phyloP scores from a whole-genome alignment of 2,113 vertebrate species.

The Sakesphorus luctuosus region DNA sequence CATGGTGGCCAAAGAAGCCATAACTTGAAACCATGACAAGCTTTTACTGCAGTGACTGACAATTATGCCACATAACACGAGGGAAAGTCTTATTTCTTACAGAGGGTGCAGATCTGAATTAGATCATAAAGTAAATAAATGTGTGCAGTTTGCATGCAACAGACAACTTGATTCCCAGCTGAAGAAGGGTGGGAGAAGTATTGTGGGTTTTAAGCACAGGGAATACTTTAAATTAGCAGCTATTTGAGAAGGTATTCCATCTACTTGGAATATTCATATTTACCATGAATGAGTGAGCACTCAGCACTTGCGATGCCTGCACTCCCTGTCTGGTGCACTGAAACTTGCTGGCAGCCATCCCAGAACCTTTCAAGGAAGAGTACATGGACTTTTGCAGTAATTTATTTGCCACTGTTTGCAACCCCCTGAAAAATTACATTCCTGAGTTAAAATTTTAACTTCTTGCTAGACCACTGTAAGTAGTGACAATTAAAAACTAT shows the following conservation, averaged over 20 bases:
- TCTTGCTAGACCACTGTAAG: neutral
- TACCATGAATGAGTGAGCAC: neutral
- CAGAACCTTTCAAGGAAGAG: constrained; percentile 23
- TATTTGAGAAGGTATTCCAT: constrained; percentile 5
- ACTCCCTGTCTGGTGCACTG: neutral
- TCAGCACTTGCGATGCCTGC: neutral
- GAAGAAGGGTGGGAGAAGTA: neutral
- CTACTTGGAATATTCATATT: neutral
- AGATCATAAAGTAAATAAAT: neutral
- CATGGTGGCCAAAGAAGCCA: no score
- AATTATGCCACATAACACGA: fast-evolving
- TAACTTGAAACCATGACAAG: no score
- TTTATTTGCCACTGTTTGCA: constrained; percentile 11
- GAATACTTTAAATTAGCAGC: neutral
- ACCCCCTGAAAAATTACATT: neutral
- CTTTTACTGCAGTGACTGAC: neutral
- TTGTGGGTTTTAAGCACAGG: neutral
- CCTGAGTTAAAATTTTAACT: constrained; percentile 8
- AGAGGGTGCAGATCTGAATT: neutral
- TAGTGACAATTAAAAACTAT: neutral
- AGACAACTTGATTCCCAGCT: neutral
- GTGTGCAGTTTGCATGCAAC: neutral
- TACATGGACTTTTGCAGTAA: neutral
- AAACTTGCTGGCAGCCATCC: constrained; percentile 15
- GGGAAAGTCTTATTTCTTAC: neutral